A percentile compares a stretch with the other conserved stretches of the same genome.
These are phyloP conservation scores for Recurvirostra avosetta DNA, from an alignment of 2,113 vertebrate genomes.

Conservation along the genomic window DNA sequence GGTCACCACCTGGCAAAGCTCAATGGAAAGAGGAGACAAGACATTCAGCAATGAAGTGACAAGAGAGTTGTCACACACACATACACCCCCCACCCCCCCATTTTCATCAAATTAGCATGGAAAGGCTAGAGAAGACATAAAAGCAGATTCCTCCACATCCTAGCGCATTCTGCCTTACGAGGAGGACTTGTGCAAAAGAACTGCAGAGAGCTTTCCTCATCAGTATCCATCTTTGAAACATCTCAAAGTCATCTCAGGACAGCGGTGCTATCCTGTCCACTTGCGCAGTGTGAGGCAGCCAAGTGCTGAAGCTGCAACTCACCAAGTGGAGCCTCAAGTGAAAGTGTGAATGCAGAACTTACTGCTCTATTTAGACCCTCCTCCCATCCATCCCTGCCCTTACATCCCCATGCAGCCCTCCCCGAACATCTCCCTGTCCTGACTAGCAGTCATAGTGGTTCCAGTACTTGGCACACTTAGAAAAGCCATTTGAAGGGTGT, in stretches of 20 bases:
- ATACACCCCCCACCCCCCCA: no score
- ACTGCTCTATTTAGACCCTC: neutral
- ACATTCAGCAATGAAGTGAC: neutral
- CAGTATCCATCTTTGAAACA: neutral
- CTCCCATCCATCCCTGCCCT: neutral
- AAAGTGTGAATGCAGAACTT: neutral
- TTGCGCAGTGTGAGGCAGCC: neutral
- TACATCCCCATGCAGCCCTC: neutral
- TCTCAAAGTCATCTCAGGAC: slow-evolving; percentile 12
- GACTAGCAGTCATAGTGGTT: neutral
- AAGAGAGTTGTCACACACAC: neutral
- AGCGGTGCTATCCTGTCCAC: neutral
- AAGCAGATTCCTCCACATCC: neutral
- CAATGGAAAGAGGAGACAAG: neutral
- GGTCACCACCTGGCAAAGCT: slow-evolving; percentile 1
- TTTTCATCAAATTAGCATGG: neutral
- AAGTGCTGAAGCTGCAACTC: slow-evolving; percentile 52
- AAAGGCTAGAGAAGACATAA: neutral
- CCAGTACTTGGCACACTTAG: neutral
- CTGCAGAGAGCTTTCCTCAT: neutral
- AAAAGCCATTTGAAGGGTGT: neutral
- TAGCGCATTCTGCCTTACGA: neutral
- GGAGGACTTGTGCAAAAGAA: neutral
- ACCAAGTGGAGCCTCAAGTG: neutral
- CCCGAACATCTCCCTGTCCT: neutral